Evolutionary conservation across 1,140 invertebrate genomes (phyloP).

Genomic region (Ceratitis capitata): DNA sequence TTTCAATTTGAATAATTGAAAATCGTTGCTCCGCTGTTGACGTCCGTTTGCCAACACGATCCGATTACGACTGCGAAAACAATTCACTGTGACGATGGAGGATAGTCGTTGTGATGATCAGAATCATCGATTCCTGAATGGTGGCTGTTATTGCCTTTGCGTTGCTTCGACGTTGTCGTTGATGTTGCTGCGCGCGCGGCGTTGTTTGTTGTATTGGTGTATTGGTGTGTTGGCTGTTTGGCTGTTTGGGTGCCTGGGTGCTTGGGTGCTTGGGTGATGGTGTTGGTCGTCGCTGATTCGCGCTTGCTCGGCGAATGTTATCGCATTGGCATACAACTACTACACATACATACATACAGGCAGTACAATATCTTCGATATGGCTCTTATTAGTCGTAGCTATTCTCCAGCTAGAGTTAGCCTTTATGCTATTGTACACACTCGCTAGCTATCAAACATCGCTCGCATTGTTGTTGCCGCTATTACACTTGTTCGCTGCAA

Average conservation of each 20-base stretch:
- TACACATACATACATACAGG: background rate
- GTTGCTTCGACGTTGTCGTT: background rate
- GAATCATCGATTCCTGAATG: slow-evolving; percentile 41
- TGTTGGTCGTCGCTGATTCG: slow-evolving; percentile 41
- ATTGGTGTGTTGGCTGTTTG: slow-evolving; percentile 6
- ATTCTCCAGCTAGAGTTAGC: background rate
- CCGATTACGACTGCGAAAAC: slow-evolving; percentile 59
- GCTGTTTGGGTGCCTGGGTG: background rate
- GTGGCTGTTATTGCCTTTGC: background rate
- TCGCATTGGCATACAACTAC: background rate
- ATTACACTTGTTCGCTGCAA: background rate
- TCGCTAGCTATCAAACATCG: too few relatives aligned
- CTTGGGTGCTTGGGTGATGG: slow-evolving; percentile 39
- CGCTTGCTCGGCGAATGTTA: background rate
- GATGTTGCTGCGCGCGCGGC: background rate
- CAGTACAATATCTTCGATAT: background rate
- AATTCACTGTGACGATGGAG: slow-evolving; percentile 46
- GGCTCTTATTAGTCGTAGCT: background rate
- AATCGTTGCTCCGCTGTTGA: slow-evolving; percentile 46
- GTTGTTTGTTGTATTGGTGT: background rate
- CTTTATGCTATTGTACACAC: background rate
- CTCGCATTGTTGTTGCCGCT: background rate
- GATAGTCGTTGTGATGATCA: slow-evolving; percentile 49
- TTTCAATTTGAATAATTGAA: slow-evolving; percentile 4
- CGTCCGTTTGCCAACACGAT: slow-evolving; percentile 61